These are phyloP conservation scores for Drosophila athabasca DNA, from an alignment of 1,140 invertebrate species.

Conservation along the genomic window DNA sequence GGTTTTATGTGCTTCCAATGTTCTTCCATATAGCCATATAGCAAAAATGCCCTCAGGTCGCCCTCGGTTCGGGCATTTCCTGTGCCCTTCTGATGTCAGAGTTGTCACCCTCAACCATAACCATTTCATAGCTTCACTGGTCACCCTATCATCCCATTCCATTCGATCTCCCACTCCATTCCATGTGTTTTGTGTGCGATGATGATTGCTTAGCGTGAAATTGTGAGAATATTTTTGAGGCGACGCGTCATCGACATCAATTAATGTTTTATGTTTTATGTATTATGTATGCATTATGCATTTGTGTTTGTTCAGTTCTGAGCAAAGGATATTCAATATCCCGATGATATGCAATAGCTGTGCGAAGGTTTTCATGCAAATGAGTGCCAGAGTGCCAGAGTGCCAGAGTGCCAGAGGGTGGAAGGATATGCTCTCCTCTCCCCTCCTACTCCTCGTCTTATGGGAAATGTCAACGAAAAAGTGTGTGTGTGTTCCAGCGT, in stretches of 20 bases:
- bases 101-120: slow-evolving; percentile 2
- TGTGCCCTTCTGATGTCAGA: slow-evolving; percentile 18
- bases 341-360: slow-evolving; percentile 66
- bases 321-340: slow-evolving; percentile 68
- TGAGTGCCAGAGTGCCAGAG: slow-evolving; percentile 13
- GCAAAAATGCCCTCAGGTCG: too few relatives aligned
- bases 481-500: too few relatives aligned
- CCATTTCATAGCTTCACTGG: slow-evolving; percentile 71
- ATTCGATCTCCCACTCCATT: too few relatives aligned
- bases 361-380: slow-evolving; percentile 73
- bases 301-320: slow-evolving; percentile 25
- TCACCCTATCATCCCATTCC: slow-evolving; percentile 43
- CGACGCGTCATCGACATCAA: slow-evolving; percentile 48
- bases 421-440: too few relatives aligned
- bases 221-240: slow-evolving; percentile 67
- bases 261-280: slow-evolving; percentile 54
- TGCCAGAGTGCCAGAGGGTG: not conserved
- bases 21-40: slow-evolving; percentile 2
- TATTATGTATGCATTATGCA: slow-evolving; percentile 30
- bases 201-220: slow-evolving; percentile 77
- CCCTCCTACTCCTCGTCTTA: too few relatives aligned
- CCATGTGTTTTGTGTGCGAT: slow-evolving; percentile 13
- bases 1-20: slow-evolving; percentile 62
- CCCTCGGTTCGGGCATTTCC: slow-evolving; percentile 44
- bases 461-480: not conserved